Conservation (phyloP, 2,113 vertebrate species). For the Drymodes brunneopygia region DNA sequence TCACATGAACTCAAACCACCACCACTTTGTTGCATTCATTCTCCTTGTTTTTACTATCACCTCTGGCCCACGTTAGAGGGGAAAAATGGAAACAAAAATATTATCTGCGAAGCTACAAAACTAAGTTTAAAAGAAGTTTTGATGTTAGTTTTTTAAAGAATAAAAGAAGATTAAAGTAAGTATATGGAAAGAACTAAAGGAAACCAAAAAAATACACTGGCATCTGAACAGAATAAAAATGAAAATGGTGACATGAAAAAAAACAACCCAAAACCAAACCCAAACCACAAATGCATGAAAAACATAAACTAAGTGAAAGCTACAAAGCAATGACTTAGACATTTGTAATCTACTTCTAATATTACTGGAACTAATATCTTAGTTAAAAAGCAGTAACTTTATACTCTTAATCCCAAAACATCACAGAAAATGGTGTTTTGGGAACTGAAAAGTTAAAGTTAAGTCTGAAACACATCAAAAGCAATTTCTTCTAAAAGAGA, state of each 20-base stretch:
- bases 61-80: neutral
- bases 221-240: conserved; percentile 50
- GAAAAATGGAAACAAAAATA: neutral
- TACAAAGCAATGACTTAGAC: neutral
- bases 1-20: neutral
- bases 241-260: neutral
- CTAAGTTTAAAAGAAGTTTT: neutral
- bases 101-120: neutral
- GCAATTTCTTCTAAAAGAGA: neutral
- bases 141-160: neutral
- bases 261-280: neutral
- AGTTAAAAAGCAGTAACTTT: neutral
- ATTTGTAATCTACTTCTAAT: neutral
- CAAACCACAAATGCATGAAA: neutral
- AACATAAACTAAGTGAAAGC: neutral
- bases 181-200: neutral
- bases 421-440: neutral
- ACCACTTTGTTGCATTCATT: neutral
- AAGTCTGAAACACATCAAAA: neutral
- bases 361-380: neutral
- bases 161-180: neutral
- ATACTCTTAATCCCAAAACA: neutral
- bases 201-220: neutral
- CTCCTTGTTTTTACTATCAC: neutral
- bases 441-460: neutral